Evolutionary conservation across 1,140 invertebrate genomes (phyloP).

Genomic region (Meteorus sp.): DNA sequence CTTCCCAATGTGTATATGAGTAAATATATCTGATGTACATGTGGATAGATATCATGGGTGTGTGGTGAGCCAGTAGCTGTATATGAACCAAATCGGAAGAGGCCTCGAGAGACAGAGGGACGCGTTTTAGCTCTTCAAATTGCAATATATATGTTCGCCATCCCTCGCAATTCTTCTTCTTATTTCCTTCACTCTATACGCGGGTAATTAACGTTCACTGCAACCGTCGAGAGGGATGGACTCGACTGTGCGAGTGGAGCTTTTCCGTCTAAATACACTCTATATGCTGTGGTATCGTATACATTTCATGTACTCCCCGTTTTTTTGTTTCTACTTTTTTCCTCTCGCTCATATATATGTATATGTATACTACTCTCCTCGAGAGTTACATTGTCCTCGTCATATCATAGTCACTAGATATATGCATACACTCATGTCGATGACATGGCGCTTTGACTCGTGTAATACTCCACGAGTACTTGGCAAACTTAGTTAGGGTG

Average conservation of each 20-base stretch:
- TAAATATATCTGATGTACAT: too few species aligned
- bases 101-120: slow-evolving; percentile 17
- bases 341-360: too few species aligned
- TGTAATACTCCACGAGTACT: slow-evolving; percentile 32
- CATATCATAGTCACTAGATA: too few species aligned
- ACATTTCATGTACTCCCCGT: too few species aligned
- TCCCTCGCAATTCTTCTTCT: slow-evolving; percentile 25
- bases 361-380: too few species aligned
- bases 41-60: too few species aligned
- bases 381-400: too few species aligned
- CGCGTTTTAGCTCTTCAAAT: slow-evolving; percentile 16
- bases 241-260: slow-evolving; percentile 4
- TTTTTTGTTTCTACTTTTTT: too few species aligned
- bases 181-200: slow-evolving; percentile 25
- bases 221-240: slow-evolving; percentile 12
- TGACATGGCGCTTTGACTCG: too few species aligned
- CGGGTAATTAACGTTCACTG: slow-evolving; percentile 41
- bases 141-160: not conserved
- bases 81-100: not conserved
- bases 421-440: too few species aligned
- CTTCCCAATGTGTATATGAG: slow-evolving; percentile 13
- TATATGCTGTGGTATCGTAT: slow-evolving; percentile 36
- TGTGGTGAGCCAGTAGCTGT: slow-evolving; percentile 29
- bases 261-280: too few species aligned
- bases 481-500: slow-evolving; percentile 43